These are phyloP conservation scores for Elanus axillaris DNA, from an alignment of 2,113 vertebrate species.

Conservation along the genomic window DNA sequence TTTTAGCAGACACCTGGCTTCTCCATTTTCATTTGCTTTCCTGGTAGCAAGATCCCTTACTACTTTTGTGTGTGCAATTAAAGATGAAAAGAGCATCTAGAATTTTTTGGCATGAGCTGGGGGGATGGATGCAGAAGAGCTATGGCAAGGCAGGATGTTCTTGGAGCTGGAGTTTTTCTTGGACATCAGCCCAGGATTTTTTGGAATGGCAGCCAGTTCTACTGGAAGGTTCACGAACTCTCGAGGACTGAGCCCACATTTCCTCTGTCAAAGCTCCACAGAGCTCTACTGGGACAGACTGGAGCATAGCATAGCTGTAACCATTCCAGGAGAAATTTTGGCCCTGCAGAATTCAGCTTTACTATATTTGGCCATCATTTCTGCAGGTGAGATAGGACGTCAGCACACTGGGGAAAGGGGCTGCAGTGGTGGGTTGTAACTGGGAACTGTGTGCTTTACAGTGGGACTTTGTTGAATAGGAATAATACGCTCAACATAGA, in stretches of 20 bases:
- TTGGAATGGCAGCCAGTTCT: not conserved
- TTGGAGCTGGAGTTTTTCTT: constrained; percentile 52
- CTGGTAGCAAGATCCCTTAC: not conserved
- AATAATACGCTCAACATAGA: not conserved
- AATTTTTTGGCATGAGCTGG: not conserved
- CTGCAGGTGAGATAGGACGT: not conserved
- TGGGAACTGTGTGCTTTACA: not conserved
- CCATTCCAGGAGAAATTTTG: not conserved
- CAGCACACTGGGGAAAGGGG: not conserved
- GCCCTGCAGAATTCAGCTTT: not conserved
- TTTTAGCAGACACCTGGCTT: not conserved
- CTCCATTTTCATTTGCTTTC: not conserved
- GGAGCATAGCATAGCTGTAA: not conserved
- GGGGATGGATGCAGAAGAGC: not conserved
- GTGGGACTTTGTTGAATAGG: not conserved
- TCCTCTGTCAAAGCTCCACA: constrained; percentile 1
- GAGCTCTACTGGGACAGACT: not conserved
- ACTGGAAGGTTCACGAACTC: constrained; percentile 43
- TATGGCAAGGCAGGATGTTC: constrained; percentile 43
- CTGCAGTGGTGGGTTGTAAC: not conserved
- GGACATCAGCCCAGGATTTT: constrained; percentile 30
- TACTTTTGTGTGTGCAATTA: not conserved
- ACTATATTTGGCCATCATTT: not conserved
- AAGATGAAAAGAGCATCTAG: not conserved
- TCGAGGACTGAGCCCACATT: not conserved